Evolutionary conservation across 2,797 vertebrate genomes (phyloP), one percentile per base, ranked within the genome.

Genomic region (Gambelia wislizenii): DNA sequence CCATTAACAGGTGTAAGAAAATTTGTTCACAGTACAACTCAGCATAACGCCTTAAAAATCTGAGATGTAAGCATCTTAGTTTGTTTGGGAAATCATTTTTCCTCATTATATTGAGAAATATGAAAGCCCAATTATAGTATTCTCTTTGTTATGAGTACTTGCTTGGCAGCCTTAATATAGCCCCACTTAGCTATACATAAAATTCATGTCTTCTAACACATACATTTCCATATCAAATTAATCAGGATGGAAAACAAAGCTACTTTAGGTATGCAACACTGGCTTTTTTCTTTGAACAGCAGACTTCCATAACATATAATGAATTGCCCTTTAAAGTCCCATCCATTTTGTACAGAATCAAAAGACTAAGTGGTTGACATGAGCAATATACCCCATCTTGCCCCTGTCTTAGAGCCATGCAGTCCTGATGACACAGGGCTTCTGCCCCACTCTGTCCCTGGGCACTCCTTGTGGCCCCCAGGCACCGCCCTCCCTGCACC

Each of bases 21-120:
- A 1, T 69, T 61, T 77, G 36, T 74, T 70, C 77, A 30, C 13
- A 59, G 49, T 88, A 70, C 6, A 83, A 87, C 16, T 85, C 42
- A 87, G 25, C 78, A 1, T 25, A 69, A 72, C 56, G 0, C 52
- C 39, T 84, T 89, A 67, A 67, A 33, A 33, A 14, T 30, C 64
- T 6, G n/a, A 5, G 20, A 18, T 86, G n/a, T 13, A 83, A 91
- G 80, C n/a, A 89, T 89, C 39, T 36, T 70, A 84, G 27, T 25
- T 30, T 13, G 75, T 18, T 14, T 10, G n/a, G 14, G n/a, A 91
- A 92, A 88, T 93, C 0, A 52, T 77, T 87, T 77, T 33, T 90
- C 1, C 1, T 92, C 86, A 59, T n/a, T 36, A 25, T 33, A 27
- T 36, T 47, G 59, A 52, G 14, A 8, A 14, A 56, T 13, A 67